A percentile compares a stretch with the other conserved stretches of the same genome.
Conservation (phyloP, 2,797 vertebrate genomes). For the Lutra lutra region DNA sequence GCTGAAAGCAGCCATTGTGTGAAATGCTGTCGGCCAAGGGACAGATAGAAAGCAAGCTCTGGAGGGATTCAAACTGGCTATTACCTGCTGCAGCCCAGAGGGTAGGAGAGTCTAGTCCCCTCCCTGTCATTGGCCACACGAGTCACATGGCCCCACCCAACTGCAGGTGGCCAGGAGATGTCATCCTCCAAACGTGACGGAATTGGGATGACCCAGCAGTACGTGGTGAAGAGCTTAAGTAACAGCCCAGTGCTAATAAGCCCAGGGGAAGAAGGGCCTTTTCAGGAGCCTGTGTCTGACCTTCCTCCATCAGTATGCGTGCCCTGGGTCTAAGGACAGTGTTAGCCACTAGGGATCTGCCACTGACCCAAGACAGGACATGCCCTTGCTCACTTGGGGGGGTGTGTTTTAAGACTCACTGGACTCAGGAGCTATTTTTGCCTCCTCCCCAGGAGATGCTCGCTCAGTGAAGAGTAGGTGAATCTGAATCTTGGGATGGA, state of each 20-base stretch:
- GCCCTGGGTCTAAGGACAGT: not conserved
- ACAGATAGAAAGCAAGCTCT: not conserved
- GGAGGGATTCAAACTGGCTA: rapidly evolving
- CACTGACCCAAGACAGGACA: not conserved
- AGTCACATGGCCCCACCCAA: not conserved
- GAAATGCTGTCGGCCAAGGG: not conserved
- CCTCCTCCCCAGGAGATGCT: not conserved
- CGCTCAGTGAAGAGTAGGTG: not conserved
- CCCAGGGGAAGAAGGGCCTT: not conserved
- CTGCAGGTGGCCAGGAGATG: not conserved
- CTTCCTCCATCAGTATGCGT: not conserved
- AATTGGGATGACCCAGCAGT: not conserved
- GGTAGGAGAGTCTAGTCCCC: not conserved
- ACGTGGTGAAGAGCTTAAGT: not conserved
- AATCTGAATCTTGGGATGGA: not conserved
- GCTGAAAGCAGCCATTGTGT: not conserved
- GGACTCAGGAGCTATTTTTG: not conserved
- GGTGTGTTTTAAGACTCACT: not conserved
- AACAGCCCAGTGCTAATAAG: not conserved
- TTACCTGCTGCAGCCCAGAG: not conserved
- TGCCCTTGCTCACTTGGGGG: not conserved
- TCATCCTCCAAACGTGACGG: not conserved
- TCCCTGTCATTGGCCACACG: not conserved
- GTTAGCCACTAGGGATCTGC: not conserved
- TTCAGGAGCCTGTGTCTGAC: not conserved